Evolutionary conservation across 1,140 invertebrate species (phyloP).

Genomic region (Drosophila bifasciata): DNA sequence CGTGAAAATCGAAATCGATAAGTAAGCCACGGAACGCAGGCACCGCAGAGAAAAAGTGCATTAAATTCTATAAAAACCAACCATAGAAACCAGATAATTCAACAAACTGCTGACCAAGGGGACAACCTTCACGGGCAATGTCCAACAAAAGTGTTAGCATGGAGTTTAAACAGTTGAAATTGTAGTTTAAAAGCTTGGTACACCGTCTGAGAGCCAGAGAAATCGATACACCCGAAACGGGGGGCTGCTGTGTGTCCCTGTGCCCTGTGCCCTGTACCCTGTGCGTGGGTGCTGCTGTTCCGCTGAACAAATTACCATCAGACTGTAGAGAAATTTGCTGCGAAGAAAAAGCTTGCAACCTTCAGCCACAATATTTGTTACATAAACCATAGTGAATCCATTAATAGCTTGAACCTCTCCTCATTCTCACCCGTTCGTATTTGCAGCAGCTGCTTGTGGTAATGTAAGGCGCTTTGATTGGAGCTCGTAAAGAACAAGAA

Average conservation of each 20-base stretch:
- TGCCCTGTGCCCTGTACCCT: too few relatives aligned
- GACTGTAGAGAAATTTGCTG: not conserved
- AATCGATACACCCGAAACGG: slow-evolving; percentile 40
- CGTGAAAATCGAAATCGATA: slow-evolving; percentile 81
- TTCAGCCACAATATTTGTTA: slow-evolving; percentile 34
- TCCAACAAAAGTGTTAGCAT: slow-evolving; percentile 80
- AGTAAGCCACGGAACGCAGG: slow-evolving; percentile 58
- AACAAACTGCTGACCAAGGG: slow-evolving; percentile 33
- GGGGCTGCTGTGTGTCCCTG: slow-evolving; percentile 39
- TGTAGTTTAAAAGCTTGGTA: slow-evolving; percentile 29
- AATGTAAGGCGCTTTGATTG: slow-evolving; percentile 63
- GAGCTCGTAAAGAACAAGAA: slow-evolving; percentile 36
- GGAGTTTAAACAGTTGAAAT: slow-evolving; percentile 19
- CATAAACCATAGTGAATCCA: slow-evolving; percentile 57
- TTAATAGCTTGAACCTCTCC: slow-evolving; percentile 35
- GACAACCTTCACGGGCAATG: slow-evolving; percentile 44
- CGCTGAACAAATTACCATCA: slow-evolving; percentile 24
- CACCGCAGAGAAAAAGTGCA: slow-evolving; percentile 31
- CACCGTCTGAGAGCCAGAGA: slow-evolving; percentile 36
- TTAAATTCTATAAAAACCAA: slow-evolving; percentile 30
- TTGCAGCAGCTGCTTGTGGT: slow-evolving; percentile 71
- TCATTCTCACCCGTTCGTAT: not conserved
- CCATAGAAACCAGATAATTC: slow-evolving; percentile 19
- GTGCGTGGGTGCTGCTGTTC: slow-evolving; percentile 3
- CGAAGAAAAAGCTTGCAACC: slow-evolving; percentile 11